phyloP scores from a whole-genome alignment of 1,140 invertebrate species.

The Acromyrmex echinatior region DNA sequence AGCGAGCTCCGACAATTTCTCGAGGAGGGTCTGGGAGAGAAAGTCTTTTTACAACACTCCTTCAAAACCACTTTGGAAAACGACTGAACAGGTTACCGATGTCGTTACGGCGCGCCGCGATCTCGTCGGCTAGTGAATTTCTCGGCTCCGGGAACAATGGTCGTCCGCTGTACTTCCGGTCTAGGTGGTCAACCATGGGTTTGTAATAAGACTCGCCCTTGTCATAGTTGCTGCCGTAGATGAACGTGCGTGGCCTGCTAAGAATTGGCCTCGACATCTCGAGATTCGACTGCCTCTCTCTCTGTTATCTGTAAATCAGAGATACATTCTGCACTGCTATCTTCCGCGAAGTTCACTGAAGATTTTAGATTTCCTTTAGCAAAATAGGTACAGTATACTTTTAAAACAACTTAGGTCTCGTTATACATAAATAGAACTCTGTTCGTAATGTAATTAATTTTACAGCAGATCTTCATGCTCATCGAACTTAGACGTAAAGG shows the following conservation, averaged over 20 bases:
- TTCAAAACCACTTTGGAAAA: constrained; percentile 87
- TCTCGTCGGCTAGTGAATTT: constrained; percentile 85
- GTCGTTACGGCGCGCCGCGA: constrained; percentile 85
- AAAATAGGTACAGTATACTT: not conserved
- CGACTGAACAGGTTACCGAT: constrained; percentile 87
- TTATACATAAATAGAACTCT: not conserved
- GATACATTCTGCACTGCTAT: constrained; percentile 26
- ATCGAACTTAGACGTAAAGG: not conserved
- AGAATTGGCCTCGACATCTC: constrained; percentile 86
- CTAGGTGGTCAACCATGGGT: constrained; percentile 90
- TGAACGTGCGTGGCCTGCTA: constrained; percentile 90
- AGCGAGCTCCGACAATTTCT: constrained; percentile 49
- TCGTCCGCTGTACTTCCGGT: constrained; percentile 89
- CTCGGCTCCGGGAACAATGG: constrained; percentile 85
- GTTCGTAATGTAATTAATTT: not conserved
- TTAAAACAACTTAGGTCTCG: not conserved
- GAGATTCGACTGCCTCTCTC: not conserved
- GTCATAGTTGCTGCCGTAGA: constrained; percentile 93
- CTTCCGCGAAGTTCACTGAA: not conserved
- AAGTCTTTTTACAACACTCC: constrained; percentile 76
- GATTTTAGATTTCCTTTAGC: not conserved
- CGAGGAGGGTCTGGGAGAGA: constrained; percentile 58
- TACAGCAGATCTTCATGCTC: not conserved
- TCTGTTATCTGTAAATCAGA: constrained; percentile 62
- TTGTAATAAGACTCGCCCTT: constrained; percentile 93